Percentiles rank a stretch among this genome's conserved stretches.
Conservation (phyloP, 1,140 invertebrate genomes). For the Listronotus bonariensis region DNA sequence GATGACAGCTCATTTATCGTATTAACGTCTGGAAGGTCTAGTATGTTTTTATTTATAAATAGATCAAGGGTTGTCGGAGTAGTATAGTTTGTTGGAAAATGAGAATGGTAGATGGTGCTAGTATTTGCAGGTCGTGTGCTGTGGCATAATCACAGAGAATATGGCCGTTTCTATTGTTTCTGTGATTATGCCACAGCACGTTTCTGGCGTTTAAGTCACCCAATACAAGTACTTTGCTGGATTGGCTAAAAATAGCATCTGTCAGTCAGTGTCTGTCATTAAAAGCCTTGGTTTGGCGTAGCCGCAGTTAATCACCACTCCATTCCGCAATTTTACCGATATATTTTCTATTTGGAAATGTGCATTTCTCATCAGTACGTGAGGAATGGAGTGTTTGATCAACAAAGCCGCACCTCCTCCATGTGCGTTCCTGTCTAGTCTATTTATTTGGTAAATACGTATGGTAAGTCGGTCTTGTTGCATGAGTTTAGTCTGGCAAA, state of each 20-base stretch:
- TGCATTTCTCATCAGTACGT: no score
- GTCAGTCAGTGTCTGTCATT: background rate
- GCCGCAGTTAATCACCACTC: background rate
- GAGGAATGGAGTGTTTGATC: no score
- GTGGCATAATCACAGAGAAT: background rate
- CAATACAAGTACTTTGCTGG: background rate
- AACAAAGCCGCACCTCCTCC: no score
- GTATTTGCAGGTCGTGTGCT: background rate
- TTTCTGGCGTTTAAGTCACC: conserved; percentile 14
- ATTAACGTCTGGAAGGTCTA: no score
- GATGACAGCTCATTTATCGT: no score
- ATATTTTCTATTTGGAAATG: no score
- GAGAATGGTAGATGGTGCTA: background rate
- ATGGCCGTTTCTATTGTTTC: background rate
- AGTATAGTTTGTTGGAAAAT: conserved; percentile 5
- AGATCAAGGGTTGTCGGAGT: background rate
- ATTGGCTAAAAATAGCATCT: background rate
- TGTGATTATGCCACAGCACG: background rate
- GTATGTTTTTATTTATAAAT: no score
- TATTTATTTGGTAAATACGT: no score
- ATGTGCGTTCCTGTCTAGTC: no score
- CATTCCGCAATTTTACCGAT: no score
- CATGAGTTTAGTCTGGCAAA: no score
- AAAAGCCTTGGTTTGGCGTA: background rate
- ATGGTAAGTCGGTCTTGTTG: no score